Percentiles rank a stretch among this genome's conserved stretches.
phyloP scores from a whole-genome alignment of 2,797 vertebrate species.

The Neopelma chrysocephalum region DNA sequence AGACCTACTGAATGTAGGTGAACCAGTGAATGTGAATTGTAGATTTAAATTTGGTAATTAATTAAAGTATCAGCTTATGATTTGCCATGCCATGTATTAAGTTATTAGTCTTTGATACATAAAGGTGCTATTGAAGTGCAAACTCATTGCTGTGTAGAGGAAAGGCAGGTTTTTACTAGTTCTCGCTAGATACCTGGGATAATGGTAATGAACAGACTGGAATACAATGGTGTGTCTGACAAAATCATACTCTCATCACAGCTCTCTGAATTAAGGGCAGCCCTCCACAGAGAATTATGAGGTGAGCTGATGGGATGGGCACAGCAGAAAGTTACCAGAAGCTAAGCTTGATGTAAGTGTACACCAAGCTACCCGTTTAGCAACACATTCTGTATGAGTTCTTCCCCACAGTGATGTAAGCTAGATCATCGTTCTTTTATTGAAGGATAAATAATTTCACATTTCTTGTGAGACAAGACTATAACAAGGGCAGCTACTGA shows the following conservation, averaged over 20 bases:
- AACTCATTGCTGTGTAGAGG: background rate
- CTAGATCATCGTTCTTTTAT: background rate
- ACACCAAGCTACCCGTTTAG: background rate
- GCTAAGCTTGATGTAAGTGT: background rate
- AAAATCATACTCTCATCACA: background rate
- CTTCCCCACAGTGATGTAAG: background rate
- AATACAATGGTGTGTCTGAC: background rate
- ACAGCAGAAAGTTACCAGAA: background rate
- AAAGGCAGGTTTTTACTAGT: background rate
- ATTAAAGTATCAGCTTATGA: background rate
- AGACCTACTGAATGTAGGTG: background rate
- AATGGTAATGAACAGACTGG: background rate
- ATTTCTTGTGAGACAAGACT: background rate
- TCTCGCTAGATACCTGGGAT: background rate
- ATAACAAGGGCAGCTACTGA: background rate
- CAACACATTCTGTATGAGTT: accelerated
- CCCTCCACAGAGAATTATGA: background rate
- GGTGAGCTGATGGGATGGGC: background rate
- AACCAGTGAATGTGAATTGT: background rate
- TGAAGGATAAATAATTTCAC: background rate
- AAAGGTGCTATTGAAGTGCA: background rate
- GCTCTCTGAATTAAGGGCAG: background rate
- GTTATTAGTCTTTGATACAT: background rate
- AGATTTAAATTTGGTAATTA: background rate
- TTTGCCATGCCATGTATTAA: background rate